Evolutionary conservation across 1,140 invertebrate genomes (phyloP).

Genomic region (Bilobella aurantiaca): DNA sequence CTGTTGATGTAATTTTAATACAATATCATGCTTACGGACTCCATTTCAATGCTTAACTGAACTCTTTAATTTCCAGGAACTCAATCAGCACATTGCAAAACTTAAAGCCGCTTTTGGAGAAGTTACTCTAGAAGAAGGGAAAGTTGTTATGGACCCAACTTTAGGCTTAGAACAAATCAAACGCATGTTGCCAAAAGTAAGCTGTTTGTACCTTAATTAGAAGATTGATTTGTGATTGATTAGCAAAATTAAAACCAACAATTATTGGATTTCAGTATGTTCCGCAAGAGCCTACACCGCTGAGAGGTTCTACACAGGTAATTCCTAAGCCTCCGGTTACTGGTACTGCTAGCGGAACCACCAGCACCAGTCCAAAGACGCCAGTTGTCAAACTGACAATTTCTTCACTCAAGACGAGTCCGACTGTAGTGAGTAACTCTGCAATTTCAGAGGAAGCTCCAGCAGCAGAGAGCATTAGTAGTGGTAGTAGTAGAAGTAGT

Average conservation of each 20-base stretch:
- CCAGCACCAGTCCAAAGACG: slow-evolving; percentile 8
- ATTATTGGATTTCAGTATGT: slow-evolving; percentile 15
- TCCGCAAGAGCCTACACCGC: slow-evolving; percentile 18
- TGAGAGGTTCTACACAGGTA: slow-evolving; percentile 1
- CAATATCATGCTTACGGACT: background rate
- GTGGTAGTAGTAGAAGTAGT: too few relatives aligned
- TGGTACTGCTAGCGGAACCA: too few relatives aligned
- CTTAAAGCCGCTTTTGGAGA: slow-evolving; percentile 60
- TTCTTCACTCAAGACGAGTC: slow-evolving; percentile 32
- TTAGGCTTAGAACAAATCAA: slow-evolving; percentile 24
- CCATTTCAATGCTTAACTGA: background rate
- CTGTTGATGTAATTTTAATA: slow-evolving; percentile 43
- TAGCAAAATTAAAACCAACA: background rate
- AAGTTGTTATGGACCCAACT: slow-evolving; percentile 45
- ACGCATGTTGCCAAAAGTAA: slow-evolving; percentile 26
- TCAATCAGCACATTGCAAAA: slow-evolving; percentile 61
- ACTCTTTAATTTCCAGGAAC: slow-evolving; percentile 43
- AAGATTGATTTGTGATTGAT: too few relatives aligned
- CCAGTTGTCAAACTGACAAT: slow-evolving; percentile 30
- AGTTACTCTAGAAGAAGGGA: slow-evolving; percentile 65
- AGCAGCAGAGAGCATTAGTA: too few relatives aligned
- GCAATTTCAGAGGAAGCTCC: background rate
- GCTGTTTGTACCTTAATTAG: slow-evolving; percentile 5
- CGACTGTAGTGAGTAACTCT: slow-evolving; percentile 27
- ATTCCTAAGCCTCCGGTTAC: background rate